Percentiles rank a stretch among this genome's conserved stretches.
Conservation (phyloP, 2,797 vertebrate genomes). For the Ataeniobius toweri region DNA sequence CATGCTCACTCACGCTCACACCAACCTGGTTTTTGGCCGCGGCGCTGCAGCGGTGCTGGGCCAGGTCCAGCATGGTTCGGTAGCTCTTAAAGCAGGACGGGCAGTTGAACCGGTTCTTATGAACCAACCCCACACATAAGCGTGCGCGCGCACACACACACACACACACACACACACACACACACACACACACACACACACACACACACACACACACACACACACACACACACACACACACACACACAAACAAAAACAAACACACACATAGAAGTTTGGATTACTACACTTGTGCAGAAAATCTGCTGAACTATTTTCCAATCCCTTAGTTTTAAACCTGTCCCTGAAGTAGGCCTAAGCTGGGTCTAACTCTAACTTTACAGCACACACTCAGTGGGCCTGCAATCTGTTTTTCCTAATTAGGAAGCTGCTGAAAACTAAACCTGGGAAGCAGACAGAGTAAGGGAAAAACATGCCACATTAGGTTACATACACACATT, state of each 20-base stretch:
- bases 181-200: slow-evolving; percentile 29
- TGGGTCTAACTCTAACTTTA: slow-evolving; percentile 51
- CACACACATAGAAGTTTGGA: slow-evolving; percentile 47
- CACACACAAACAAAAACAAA: slow-evolving; percentile 30
- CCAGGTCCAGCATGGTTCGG: slow-evolving; percentile 81
- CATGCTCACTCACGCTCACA: slow-evolving; percentile 63
- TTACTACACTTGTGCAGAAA: slow-evolving; percentile 64
- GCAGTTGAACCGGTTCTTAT: slow-evolving; percentile 80
- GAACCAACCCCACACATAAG: slow-evolving; percentile 60
- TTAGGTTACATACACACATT: slow-evolving; percentile 18
- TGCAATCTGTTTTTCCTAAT: neutral
- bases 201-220: slow-evolving; percentile 29
- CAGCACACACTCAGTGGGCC: slow-evolving; percentile 14
- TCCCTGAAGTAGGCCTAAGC: slow-evolving; percentile 62
- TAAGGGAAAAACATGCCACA: slow-evolving; percentile 15
- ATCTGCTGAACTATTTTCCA: slow-evolving; percentile 31
- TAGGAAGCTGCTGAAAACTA: slow-evolving; percentile 6
- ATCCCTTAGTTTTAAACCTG: slow-evolving; percentile 43
- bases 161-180: slow-evolving; percentile 52
- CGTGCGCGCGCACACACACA: slow-evolving; percentile 23
- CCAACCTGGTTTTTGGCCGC: slow-evolving; percentile 81
- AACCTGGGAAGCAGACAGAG: slow-evolving; percentile 29
- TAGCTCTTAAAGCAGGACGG: slow-evolving; percentile 82
- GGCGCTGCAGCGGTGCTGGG: slow-evolving; percentile 81
- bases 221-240: slow-evolving; percentile 52